Percentiles rank a stretch among this genome's conserved stretches.
phyloP scores from a whole-genome alignment of 2,888 invertebrate genomes.

The Drosophila lacicola region DNA sequence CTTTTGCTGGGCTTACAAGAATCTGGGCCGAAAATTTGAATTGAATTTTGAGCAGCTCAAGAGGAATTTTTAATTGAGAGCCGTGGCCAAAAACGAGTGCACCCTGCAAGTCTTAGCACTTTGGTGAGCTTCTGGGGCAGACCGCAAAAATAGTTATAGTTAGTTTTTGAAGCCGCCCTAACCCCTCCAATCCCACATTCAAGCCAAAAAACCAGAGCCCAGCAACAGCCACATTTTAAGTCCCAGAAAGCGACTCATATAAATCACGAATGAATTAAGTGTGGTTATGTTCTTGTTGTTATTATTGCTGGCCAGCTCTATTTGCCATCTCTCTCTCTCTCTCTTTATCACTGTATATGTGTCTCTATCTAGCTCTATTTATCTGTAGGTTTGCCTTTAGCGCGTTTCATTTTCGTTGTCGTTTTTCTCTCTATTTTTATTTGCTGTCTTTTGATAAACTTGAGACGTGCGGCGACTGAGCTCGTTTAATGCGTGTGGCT shows the following conservation, averaged over 20 bases:
- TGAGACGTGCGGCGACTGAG: slow-evolving; percentile 69
- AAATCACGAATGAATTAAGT: slow-evolving; percentile 83
- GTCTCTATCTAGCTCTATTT: slow-evolving; percentile 22
- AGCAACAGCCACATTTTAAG: slow-evolving; percentile 72
- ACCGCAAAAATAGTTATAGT: slow-evolving; percentile 73
- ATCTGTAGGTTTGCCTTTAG: slow-evolving; percentile 19
- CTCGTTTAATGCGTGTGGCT: slow-evolving; percentile 41
- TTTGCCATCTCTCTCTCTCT: slow-evolving; percentile 21
- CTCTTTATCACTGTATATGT: slow-evolving; percentile 2
- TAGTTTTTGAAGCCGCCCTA: slow-evolving; percentile 25
- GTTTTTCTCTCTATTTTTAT: slow-evolving; percentile 19
- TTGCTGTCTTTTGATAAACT: slow-evolving; percentile 73
- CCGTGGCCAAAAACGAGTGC: slow-evolving; percentile 46
- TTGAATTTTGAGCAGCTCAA: slow-evolving; percentile 74
- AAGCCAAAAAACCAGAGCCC: slow-evolving; percentile 23
- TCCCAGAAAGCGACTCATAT: slow-evolving; percentile 73
- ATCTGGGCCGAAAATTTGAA: slow-evolving; percentile 65
- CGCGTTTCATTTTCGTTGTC: slow-evolving; percentile 39
- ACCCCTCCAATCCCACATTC: too few species aligned
- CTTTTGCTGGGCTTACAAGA: slow-evolving; percentile 55
- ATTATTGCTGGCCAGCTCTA: slow-evolving; percentile 32
- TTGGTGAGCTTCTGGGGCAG: slow-evolving; percentile 21
- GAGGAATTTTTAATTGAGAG: slow-evolving; percentile 77
- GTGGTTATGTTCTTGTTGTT: slow-evolving; percentile 45
- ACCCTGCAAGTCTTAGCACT: slow-evolving; percentile 60